phyloP scores from a whole-genome alignment of 2,888 invertebrate species.

The Cosmia trapezina region DNA sequence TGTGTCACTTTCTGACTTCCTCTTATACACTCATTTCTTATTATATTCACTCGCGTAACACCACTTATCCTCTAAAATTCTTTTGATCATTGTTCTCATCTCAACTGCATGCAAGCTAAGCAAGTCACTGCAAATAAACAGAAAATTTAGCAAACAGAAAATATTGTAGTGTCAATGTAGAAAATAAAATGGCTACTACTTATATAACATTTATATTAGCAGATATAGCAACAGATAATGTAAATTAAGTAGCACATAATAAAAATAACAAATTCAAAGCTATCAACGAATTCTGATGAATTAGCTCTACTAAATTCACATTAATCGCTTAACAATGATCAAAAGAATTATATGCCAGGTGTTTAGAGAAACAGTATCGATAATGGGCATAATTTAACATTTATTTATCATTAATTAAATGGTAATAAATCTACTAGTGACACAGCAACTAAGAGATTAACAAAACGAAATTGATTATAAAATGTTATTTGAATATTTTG shows the following conservation, averaged over 20 bases:
- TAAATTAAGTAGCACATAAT: not conserved
- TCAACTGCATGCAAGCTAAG: no score
- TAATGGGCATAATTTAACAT: conserved; percentile 36
- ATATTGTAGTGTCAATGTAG: not conserved
- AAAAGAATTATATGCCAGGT: conserved; percentile 13
- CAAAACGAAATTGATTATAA: conserved; percentile 7
- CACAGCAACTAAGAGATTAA: conserved; percentile 4
- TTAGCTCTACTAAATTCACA: conserved; percentile 26
- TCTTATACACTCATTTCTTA: no score
- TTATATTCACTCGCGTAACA: no score
- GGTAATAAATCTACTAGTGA: conserved; percentile 27
- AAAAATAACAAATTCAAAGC: conserved; percentile 22
- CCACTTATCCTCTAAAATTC: no score
- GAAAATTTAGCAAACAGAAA: no score
- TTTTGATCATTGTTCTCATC: no score
- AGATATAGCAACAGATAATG: not conserved
- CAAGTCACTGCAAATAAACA: not conserved
- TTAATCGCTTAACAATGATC: conserved; percentile 35
- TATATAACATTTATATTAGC: not conserved
- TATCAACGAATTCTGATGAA: conserved; percentile 20
- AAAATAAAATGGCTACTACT: not conserved
- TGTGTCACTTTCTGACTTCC: no score
- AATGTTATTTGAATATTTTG: not conserved
- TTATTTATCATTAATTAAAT: conserved; percentile 30
- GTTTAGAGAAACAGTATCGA: conserved; percentile 28